A percentile compares a stretch with the other conserved stretches of the same genome.
These are phyloP conservation scores for Lytechinus variegatus DNA, from an alignment of 35 echinoderm and acorn worm species.

Conservation along the genomic window DNA sequence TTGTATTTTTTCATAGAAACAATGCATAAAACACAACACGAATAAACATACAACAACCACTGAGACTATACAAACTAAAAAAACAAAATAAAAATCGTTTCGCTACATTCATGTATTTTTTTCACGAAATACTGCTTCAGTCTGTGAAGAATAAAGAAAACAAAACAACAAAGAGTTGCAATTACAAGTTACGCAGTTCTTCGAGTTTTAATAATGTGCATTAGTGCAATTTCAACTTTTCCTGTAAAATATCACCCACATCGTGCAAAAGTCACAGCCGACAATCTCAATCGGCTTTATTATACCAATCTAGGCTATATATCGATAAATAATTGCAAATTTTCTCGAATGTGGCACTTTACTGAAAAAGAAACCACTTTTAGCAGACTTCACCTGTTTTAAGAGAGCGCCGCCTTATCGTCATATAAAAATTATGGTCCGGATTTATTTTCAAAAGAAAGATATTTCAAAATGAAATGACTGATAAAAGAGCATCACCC, in stretches of 20 bases:
- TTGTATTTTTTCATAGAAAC: too few relatives aligned
- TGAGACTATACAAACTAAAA: too few relatives aligned
- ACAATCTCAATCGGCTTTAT: not conserved
- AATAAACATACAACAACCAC: too few relatives aligned
- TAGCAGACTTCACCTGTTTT: not conserved
- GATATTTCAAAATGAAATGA: not conserved
- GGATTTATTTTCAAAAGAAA: not conserved
- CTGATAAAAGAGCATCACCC: not conserved
- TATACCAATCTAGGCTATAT: not conserved
- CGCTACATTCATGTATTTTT: too few relatives aligned
- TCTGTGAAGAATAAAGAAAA: too few relatives aligned
- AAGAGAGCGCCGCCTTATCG: not conserved
- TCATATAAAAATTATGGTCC: not conserved
- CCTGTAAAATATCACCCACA: not conserved
- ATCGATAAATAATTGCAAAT: not conserved
- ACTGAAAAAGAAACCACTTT: not conserved
- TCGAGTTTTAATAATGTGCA: too few relatives aligned
- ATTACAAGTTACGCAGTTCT: too few relatives aligned
- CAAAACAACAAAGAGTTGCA: too few relatives aligned
- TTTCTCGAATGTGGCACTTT: not conserved
- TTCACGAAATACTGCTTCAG: too few relatives aligned
- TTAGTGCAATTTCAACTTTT: not conserved
- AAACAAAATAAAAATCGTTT: too few relatives aligned
- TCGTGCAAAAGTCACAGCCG: not conserved
- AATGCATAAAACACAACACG: too few relatives aligned